A percentile compares a stretch with the other conserved stretches of the same genome.
Evolutionary conservation across 1,140 invertebrate genomes (phyloP).

Genomic region (Cydia strobilella): DNA sequence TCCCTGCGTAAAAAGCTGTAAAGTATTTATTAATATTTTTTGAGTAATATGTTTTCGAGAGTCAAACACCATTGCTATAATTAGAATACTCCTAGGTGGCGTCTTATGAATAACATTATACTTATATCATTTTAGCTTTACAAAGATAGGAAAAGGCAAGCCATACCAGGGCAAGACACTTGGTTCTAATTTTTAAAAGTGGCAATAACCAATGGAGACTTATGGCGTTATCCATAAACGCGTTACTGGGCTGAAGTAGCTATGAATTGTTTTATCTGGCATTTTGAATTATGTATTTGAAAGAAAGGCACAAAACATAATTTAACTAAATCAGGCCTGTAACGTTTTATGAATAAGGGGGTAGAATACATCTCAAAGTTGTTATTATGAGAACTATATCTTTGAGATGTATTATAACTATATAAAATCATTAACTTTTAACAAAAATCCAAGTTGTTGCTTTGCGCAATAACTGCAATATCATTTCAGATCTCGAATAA

Average conservation of each 20-base stretch:
- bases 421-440: background rate
- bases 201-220: background rate
- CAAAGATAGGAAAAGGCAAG: slow-evolving; percentile 20
- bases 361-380: background rate
- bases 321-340: too few relatives aligned
- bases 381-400: too few relatives aligned
- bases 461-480: background rate
- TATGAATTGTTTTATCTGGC: too few relatives aligned
- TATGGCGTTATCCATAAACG: too few relatives aligned
- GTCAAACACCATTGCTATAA: slow-evolving; percentile 2
- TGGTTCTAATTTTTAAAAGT: background rate
- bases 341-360: too few relatives aligned
- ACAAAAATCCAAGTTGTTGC: background rate
- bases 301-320: too few relatives aligned
- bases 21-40: slow-evolving; percentile 34
- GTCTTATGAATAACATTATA: slow-evolving; percentile 4
- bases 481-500: background rate
- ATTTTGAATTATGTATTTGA: too few relatives aligned
- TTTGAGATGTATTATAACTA: too few relatives aligned
- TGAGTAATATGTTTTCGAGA: background rate
- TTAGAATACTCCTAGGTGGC: slow-evolving; percentile 3
- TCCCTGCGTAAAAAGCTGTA: slow-evolving; percentile 40
- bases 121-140: background rate
- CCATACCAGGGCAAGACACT: slow-evolving; percentile 21
- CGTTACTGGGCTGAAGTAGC: too few relatives aligned